These are phyloP conservation scores for Jacana jacana DNA, from an alignment of 2,113 vertebrate genomes.

Conservation along the genomic window DNA sequence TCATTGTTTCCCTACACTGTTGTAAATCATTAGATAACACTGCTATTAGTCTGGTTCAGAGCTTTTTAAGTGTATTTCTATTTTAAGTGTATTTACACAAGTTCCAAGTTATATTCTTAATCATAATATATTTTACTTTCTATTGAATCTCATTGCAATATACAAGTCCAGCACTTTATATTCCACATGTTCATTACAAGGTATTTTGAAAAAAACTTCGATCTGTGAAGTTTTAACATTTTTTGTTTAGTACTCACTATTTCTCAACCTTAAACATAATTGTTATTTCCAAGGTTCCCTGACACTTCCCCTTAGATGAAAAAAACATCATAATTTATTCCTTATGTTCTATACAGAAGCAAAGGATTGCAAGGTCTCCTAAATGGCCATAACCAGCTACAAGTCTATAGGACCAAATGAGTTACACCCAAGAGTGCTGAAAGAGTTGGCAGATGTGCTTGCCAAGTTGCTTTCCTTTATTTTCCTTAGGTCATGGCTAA, in stretches of 20 bases:
- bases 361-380: not conserved
- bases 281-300: not conserved
- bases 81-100: not conserved
- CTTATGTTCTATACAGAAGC: not conserved
- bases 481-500: too few relatives aligned
- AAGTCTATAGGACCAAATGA: too few relatives aligned
- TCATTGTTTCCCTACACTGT: not conserved
- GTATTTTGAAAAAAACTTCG: not conserved
- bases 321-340: not conserved
- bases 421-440: too few relatives aligned
- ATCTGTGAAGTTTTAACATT: fast-evolving
- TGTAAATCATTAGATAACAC: not conserved
- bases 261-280: not conserved
- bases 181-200: not conserved
- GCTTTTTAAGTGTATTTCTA: not conserved
- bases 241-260: not conserved
- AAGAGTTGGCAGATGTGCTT: too few relatives aligned
- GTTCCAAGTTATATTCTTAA: not conserved
- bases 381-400: not conserved
- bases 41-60: not conserved
- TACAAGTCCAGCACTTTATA: not conserved
- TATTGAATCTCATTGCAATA: not conserved
- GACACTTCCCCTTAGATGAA: not conserved
- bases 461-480: too few relatives aligned
- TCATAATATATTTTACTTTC: not conserved